Percentiles rank a stretch among this genome's conserved stretches.
Evolutionary conservation across 2,113 vertebrate species (phyloP).

Genomic region (Paracyprichromis sp.): DNA sequence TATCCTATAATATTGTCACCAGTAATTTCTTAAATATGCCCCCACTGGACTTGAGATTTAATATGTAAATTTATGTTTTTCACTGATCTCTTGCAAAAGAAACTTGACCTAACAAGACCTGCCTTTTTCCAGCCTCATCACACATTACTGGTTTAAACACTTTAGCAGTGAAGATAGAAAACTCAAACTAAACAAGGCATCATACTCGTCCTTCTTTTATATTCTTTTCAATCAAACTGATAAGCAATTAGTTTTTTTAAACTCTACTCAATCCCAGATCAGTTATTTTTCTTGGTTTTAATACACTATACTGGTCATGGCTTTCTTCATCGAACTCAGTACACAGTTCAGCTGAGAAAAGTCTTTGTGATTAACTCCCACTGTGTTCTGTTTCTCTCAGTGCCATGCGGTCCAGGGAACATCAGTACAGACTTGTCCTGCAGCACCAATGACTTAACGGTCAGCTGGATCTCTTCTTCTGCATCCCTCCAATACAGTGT

Average conservation of each 20-base stretch:
- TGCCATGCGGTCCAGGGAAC: conserved; percentile 56
- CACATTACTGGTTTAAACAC: neutral
- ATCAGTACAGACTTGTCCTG: conserved; percentile 33
- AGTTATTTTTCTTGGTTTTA: neutral
- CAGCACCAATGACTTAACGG: conserved; percentile 12
- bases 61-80: neutral
- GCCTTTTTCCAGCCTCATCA: neutral
- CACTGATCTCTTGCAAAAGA: neutral
- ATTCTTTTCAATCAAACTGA: neutral
- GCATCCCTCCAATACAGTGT: conserved; percentile 37
- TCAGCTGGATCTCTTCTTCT: conserved; percentile 49
- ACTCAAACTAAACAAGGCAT: neutral
- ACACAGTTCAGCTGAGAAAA: neutral
- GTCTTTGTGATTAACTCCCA: neutral
- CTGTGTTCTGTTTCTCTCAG: conserved; percentile 26
- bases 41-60: neutral
- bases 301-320: neutral
- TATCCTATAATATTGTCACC: neutral
- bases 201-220: neutral
- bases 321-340: neutral
- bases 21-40: neutral
- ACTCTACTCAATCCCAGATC: neutral
- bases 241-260: fast-evolving
- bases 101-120: neutral
- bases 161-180: neutral